Evolutionary conservation across 2,888 invertebrate species (phyloP), one percentile per base, ranked within the genome.

Genomic region (Mystacides longicornis): DNA sequence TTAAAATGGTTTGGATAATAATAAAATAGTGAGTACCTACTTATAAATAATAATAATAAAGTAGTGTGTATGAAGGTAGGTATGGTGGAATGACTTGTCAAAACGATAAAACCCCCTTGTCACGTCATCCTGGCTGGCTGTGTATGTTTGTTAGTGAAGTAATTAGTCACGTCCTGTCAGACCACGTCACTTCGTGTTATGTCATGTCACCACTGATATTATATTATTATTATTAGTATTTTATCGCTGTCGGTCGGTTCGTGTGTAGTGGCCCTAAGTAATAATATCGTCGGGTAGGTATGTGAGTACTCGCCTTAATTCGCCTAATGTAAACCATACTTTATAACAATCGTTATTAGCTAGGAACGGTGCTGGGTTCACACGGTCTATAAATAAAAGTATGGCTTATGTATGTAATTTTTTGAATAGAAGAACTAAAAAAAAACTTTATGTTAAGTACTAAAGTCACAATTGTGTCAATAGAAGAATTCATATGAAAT

Each of bases 151-250:
- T 37, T 7, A 16, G 37, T 37, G 37, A 37, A 37, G 37, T 37
- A 37, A 37, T 37, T 37, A 37, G 37, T 37, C 37, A 37, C 37
- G 37, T 37, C 37, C 37, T 37, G 37, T 37, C 37, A 37, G 16
- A 16, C 14, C 37, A 37, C 37, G 37, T 37, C 37, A 37, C 16
- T n/a, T 37, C 37, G 37, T 16, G 37, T 37, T 37, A 37, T 37
- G 37, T 37, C 37, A 37, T 37, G 37, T 37, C 37, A 37, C 37
- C 37, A 37, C 7, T 37, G 3, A 27, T 27, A 27, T 27, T 27
- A 11, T 5, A 7, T 27, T 27, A 7, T 27, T 11, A 27, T 11
- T 11, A 27, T 11, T 27, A 27, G 11, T 27, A 27, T 27, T 27
- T 5, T 27, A 27, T 27, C 11, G 27, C 11, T 27, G 27, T 27